Base-by-base conservation (phyloP, 2,797 vertebrate species). In the Pseudomugil tenellus region DNA sequence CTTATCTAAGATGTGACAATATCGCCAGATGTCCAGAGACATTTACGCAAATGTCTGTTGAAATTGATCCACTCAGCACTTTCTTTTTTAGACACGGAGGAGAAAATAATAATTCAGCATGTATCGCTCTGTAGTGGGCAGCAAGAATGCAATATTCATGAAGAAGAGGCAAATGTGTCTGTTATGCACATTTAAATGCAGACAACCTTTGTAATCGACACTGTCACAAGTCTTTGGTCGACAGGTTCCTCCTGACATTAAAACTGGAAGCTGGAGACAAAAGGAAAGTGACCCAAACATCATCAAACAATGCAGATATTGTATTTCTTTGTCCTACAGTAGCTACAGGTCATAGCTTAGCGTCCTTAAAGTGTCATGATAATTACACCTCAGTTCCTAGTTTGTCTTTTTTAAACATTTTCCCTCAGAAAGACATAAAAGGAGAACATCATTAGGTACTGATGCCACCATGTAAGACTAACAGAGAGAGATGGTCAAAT, bases 1-100 rank as follows among this genome's bases (percentile, higher is more conserved):
- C 74, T 84, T 80, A 88, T 91, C 81, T 80, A 39, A 51, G 54
- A 72, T 70, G 76, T 80, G 52, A 87, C 84, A 87, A 87, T 74
- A 48, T 76, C 65, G 73, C 81, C 84, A 86, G 81, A 83, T 87
- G 77, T 88, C 72, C 75, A 25, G 72, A 53, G 17, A 6, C 59
- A 84, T 84, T 73, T 68, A 65, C 74, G 72, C 62, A 74, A 81
- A 79, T 25, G 43, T 75, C 46, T 74, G 60, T 84, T 65, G 54
- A 70, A 79, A 84, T 83, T 59, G 28, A 77, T 67, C 60, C 69
- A 49, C 31, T 73, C 41, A 32, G 54, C 76, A 76, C 29, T 62
- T 66, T 49, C 74, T 31, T 62, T 64, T 53, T 39, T 64, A 68
- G 51, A 78, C 43, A 66, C 25, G 31, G 46, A 67, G 66, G 67